Evolutionary conservation across 2,888 invertebrate genomes (phyloP), one percentile per base, ranked within the genome.

Genomic region (Eupeodes latifasciatus): DNA sequence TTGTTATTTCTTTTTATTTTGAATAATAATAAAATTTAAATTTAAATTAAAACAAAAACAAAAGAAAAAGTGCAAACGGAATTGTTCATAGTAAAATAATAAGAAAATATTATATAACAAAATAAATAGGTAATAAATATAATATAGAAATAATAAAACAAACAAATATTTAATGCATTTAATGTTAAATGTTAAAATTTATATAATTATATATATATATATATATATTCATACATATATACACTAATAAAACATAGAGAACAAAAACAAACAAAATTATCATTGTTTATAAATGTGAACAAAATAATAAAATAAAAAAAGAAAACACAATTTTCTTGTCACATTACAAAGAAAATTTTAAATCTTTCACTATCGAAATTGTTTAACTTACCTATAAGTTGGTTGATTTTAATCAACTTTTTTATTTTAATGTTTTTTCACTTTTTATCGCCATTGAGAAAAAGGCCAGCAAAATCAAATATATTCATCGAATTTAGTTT

Each of bases 401-500:
- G 72, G 66, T 62, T 81, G 19, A 59, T 27, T 67, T 14, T 10
- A 47, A 59, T n/a, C 27, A 59, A 51, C 40, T n/a, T 49, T 44
- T 53, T 71, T 62, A 14, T 62, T 44, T 71, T 16, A 27, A 49
- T 10, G 14, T 40, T 19, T n/a, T 27, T 66, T 67, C 59, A 59
- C 75, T 80, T 27, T 64, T 84, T 67, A 72, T 49, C 4, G 44
- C 16, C 19, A 53, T 53, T 67, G 47, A 57, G 10, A 1, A 72
- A n/a, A 67, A 74, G 53, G 27, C 27, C 79, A 77, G 57, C 76
- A 67, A 74, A 74, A 57, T 49, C 34, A 59, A 71, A 69, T 51
- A 36, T 53, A 77, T 80, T 83, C 87, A 87, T 83, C 83, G 80
- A 87, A 87, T 82, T 86, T 87, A 79, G 66, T 83, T 86, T 61